Base-by-base conservation (phyloP, 2,113 vertebrate species). In the Burhinus bistriatus region DNA sequence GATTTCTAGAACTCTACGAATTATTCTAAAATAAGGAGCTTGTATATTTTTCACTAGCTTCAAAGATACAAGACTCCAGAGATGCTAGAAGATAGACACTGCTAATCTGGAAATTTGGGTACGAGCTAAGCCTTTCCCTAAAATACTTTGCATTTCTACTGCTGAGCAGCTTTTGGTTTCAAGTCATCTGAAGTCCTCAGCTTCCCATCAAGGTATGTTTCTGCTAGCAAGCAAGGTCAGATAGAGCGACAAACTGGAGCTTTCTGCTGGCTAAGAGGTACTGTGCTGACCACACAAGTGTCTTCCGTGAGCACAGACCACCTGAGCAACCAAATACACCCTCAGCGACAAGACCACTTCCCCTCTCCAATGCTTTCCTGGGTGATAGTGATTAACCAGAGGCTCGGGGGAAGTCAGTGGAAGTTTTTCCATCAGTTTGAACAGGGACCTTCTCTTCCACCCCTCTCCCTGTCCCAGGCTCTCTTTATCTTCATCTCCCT, bases 271-370 rank as follows among this genome's bases (percentile, higher is more conserved):
- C 72, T 44, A 0, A 42, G 51, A 77, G 66, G 45, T 58, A 52
- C 36, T 20, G 8, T 1, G 11, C n/a, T 64, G 55, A 54, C 45
- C 38, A n/a, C 2, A 2, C 22, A 58, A 62, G 65, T 5, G 30
- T 36, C 59, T 40, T 68, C 19, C 21, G 15, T 6, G 16, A 79
- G 52, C 55, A 40, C 51, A 78, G 49, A 32, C 40, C 57, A 42
- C n/a, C 34, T 5, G 2, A 86, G 22, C 23, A 83, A 47, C 10
- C 13, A 58, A 54, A 42, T 25, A 49, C 3, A 49, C 5, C 18
- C 21, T 34, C n/a, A 68, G 0, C 11, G 23, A 30, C 1, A 0
- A 72, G 16, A 16, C 11, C 15, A 10, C 30, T 36, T 81, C 12
- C 30, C 54, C 15, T 69, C 44, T 69, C 29, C 0, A 1, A 5